Base-by-base conservation (phyloP, 2,888 invertebrate genomes). In the Lepidochrysops patricia region DNA sequence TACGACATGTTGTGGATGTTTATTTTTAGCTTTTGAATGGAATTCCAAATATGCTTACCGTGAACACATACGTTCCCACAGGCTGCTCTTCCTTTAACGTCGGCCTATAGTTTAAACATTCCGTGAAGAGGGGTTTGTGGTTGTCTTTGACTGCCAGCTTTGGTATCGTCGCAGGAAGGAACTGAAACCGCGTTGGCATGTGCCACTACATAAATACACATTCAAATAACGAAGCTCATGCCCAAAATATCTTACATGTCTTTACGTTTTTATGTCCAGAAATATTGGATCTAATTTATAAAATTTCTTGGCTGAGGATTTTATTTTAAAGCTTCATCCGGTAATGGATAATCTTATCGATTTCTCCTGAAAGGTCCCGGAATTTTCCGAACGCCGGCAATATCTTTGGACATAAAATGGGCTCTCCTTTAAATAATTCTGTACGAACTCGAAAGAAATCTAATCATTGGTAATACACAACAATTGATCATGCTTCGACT, bases 61-160 rank as follows among this genome's bases (percentile, higher is more conserved):
- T 89, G 61, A 96, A 93, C 9, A 98, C 96, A 67, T 90, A 91
- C 0, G 94, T 94, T 61, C 93, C 94, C 35, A 91, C 84, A 0
- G 91, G 90, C 75, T 94, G 92, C 71, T 94, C 95, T 83, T 97
- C 98, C 74, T 94, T 93, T 23, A 97, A 94, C 27, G 91, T 90
- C 0, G 95, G 96, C 71, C 92, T 93, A 83, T 98, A 98, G 69
- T 90, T 91, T 61, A 93, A 92, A 84, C 98, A 98, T 69, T 96
- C 92, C 48, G 92, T 92, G 82, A 98, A 97, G 63, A 94, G 92
- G 1, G 98, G 98, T 74, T 97, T 97, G 77, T 96, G 94, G 82
- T 96, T 96, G 82, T 96, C 92, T 79, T 87, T 88, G 34, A 89
- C 87, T 2, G 84, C 79, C 48, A 88, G 75, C 74, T 89, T 87